Evolutionary conservation across 2,888 invertebrate species (phyloP).

Genomic region (Apotomis betuletana): DNA sequence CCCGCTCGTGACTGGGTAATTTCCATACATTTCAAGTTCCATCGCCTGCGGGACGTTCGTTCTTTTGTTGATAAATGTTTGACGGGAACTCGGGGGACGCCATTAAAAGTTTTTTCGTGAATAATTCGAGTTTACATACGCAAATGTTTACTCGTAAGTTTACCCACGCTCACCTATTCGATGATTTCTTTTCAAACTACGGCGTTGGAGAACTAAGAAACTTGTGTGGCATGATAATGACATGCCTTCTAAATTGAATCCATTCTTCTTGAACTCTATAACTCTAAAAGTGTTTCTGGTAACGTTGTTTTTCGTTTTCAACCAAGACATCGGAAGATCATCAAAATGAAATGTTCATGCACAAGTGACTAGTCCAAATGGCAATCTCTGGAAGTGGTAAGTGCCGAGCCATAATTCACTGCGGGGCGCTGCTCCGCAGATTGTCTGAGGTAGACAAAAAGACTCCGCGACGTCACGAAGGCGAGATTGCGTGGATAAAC

Average conservation of each 20-base stretch:
- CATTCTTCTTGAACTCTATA: neutral
- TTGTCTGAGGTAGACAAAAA: conserved; percentile 63
- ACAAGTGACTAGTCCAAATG: neutral
- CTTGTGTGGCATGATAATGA: conserved; percentile 75
- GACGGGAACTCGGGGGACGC: conserved; percentile 83
- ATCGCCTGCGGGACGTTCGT: conserved; percentile 84
- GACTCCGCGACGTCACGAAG: conserved; percentile 62
- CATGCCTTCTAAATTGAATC: neutral
- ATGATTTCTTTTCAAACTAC: conserved; percentile 81
- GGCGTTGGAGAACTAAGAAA: conserved; percentile 73
- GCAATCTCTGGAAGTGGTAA: conserved; percentile 55
- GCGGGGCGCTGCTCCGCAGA: conserved; percentile 64
- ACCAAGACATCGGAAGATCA: neutral
- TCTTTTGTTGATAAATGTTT: conserved; percentile 84
- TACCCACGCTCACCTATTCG: conserved; percentile 80
- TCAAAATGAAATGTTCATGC: neutral
- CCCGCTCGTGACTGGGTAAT: conserved; percentile 83
- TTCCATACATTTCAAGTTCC: conserved; percentile 84
- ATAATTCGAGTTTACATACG: conserved; percentile 84
- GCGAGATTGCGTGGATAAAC: conserved; percentile 68
- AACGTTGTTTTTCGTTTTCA: neutral
- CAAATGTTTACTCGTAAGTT: conserved; percentile 83
- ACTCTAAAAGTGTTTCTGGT: neutral
- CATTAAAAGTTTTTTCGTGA: conserved; percentile 84
- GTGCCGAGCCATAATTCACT: conserved; percentile 68